Percentiles rank a stretch among this genome's conserved stretches.
phyloP scores from a whole-genome alignment of 1,140 invertebrate species.

The Drosophila nebulosa region DNA sequence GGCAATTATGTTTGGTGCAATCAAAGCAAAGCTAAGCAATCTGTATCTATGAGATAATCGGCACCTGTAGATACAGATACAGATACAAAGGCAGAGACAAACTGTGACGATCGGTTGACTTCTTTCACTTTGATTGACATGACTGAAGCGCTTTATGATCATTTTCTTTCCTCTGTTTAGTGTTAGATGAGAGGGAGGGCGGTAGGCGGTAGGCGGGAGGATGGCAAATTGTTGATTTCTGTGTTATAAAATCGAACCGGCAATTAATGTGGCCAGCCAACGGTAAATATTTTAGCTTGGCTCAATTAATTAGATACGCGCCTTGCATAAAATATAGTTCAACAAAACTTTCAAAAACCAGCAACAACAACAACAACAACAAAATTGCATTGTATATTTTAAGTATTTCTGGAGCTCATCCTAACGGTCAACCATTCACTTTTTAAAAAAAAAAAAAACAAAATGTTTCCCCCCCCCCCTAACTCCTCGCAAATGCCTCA shows the following conservation, averaged over 20 bases:
- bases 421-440: conserved; percentile 47
- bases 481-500: conserved; percentile 1
- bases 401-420: conserved; percentile 7
- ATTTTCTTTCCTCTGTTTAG: conserved; percentile 1
- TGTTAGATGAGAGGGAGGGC: background rate
- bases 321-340: conserved; percentile 57
- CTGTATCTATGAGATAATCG: conserved; percentile 60
- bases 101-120: conserved; percentile 22
- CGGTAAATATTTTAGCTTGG: conserved; percentile 36
- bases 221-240: conserved; percentile 54
- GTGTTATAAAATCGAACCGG: conserved; percentile 55
- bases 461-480: conserved; percentile 26
- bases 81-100: no score
- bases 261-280: conserved; percentile 36
- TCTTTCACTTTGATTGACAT: conserved; percentile 74
- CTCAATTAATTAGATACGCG: conserved; percentile 52
- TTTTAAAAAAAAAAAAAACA: conserved; percentile 12
- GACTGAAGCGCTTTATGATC: conserved; percentile 12
- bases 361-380: background rate
- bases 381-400: conserved; percentile 62
- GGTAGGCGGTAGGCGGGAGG: background rate
- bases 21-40: conserved; percentile 7
- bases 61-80: background rate
- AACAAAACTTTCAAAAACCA: conserved; percentile 55
- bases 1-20: conserved; percentile 33